phyloP scores from a whole-genome alignment of 2,888 invertebrate species.

The Zootermopsis nevadensis region DNA sequence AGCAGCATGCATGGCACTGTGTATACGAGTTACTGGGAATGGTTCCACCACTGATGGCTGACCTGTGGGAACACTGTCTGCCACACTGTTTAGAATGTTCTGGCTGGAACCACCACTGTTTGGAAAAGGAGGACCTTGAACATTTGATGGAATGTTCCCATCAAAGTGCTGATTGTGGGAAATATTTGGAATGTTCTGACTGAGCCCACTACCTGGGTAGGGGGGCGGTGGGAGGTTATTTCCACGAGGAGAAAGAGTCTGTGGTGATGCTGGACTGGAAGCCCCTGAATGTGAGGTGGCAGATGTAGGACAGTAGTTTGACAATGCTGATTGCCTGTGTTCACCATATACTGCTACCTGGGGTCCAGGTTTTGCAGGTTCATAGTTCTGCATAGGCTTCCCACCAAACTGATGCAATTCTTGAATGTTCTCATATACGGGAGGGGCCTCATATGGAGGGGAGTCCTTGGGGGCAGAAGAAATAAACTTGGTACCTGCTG shows the following conservation, averaged over 20 bases:
- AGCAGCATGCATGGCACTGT: background rate
- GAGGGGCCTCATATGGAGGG: conserved; percentile 68
- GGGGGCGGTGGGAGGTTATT: conserved; percentile 49
- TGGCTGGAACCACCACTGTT: background rate
- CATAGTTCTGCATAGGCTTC: conserved; percentile 57
- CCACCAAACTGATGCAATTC: conserved; percentile 61
- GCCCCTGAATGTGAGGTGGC: conserved; percentile 28
- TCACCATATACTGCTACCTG: conserved; percentile 61
- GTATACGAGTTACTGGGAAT: conserved; percentile 17
- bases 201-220: conserved; percentile 45
- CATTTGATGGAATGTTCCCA: background rate
- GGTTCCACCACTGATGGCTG: conserved; percentile 42
- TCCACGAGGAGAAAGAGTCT: conserved; percentile 37
- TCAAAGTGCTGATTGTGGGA: background rate
- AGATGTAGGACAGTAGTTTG: conserved; percentile 32
- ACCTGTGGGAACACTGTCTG: background rate
- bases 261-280: conserved; percentile 45
- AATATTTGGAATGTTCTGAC: conserved; percentile 28
- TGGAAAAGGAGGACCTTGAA: background rate
- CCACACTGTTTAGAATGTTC: background rate
- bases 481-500: conserved; percentile 65
- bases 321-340: conserved; percentile 11
- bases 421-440: conserved; percentile 73
- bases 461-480: conserved; percentile 52
- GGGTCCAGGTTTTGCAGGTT: conserved; percentile 64